Evolutionary conservation across 1,140 invertebrate species (phyloP), one percentile per base, ranked within the genome.

Genomic region (Drosophila obscura): DNA sequence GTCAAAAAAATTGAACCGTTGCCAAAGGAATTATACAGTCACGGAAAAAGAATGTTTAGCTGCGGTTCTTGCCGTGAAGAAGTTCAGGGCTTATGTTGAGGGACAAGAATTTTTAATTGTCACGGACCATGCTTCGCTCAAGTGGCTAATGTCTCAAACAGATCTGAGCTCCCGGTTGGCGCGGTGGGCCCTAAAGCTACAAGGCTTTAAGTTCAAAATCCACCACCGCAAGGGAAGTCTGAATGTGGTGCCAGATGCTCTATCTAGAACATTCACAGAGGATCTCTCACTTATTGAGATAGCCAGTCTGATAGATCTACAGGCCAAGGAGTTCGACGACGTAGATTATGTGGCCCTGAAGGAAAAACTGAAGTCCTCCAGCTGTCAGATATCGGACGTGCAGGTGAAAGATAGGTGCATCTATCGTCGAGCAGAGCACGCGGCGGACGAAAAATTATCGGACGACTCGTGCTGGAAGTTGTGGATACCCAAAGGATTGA

Each of bases 41-140:
- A 61, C 49, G 5, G 64, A 67, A 16, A 60, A 67, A 28, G 45
- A 65, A 13, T 65, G 63, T 13, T 9, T 57, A 2, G 53, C 45
- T 16, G 45, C 15, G 0, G 11, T 55, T 11, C n/a, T 55, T 2
- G 28, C 26, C 16, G 9, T 56, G n/a, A 64, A 64, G 22, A 55
- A 53, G 22, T 64, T 64, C 35, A 22, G 61, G 16, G 43, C 44
- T 4, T 64, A 64, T 46, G 44, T 56, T 0, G 61, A 64, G 39
- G 61, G 53, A 6, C 45, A 43, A 3, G n/a, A 35, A 8, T 65
- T 65, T 7, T 15, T 16, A 15, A 15, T 65, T 0, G 22, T 49
- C 11, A 59, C 28, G 51, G 51, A 16, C 55, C 5, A 56, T 64
- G 61, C n/a, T n/a, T n/a, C n/a, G n/a, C n/a, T n/a, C n/a, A n/a